Evolutionary conservation across 2,113 vertebrate genomes (phyloP).

Genomic region (Dasyornis broadbenti): DNA sequence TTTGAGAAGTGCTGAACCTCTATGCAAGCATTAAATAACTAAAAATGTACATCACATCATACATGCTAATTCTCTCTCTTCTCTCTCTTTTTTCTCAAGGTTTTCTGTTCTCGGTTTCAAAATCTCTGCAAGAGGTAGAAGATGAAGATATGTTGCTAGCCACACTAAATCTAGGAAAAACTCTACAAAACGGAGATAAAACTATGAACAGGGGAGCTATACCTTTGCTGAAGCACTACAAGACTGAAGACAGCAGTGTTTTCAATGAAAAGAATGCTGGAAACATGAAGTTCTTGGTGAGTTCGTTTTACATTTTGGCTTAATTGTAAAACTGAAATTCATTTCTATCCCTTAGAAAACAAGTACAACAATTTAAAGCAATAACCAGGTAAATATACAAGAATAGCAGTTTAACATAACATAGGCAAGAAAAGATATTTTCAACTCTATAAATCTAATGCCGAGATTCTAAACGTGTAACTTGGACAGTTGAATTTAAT

Average conservation of each 20-base stretch:
- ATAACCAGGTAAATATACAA: neutral
- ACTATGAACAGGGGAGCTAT: conserved; percentile 25
- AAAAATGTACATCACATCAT: conserved; percentile 72
- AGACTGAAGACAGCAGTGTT: conserved; percentile 63
- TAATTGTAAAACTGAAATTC: neutral
- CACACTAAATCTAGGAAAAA: conserved; percentile 64
- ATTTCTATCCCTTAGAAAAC: neutral
- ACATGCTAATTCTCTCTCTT: conserved; percentile 72
- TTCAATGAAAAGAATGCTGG: conserved; percentile 69
- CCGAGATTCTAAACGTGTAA: neutral
- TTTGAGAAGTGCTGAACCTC: neutral
- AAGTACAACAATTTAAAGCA: neutral
- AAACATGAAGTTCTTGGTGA: conserved; percentile 68
- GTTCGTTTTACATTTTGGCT: neutral
- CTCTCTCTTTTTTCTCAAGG: conserved; percentile 82
- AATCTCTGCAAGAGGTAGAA: conserved; percentile 70
- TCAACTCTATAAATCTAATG: neutral
- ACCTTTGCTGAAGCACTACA: conserved; percentile 62
- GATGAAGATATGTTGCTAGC: conserved; percentile 68
- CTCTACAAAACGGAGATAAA: conserved; percentile 63
- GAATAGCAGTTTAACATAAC: neutral
- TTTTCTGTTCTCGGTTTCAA: conserved; percentile 69
- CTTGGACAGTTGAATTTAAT: neutral
- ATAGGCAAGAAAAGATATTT: neutral
- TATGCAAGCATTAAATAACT: neutral